These are phyloP conservation scores for Mylabris sibirica DNA, from an alignment of 2,888 invertebrate genomes.

Conservation along the genomic window DNA sequence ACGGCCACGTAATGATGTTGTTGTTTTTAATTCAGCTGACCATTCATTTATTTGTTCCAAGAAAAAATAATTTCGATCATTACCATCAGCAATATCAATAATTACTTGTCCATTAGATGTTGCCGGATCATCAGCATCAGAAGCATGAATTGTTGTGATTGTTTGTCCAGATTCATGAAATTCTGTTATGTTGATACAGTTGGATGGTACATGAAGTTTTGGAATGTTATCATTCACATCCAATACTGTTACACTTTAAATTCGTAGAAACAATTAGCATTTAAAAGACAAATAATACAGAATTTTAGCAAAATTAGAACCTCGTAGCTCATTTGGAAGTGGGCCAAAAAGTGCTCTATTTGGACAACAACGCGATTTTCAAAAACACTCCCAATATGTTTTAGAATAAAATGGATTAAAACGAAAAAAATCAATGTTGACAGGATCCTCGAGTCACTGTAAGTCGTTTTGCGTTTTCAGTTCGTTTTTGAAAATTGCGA, in stretches of 20 bases:
- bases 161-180: conserved; percentile 85
- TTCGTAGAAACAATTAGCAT: not conserved
- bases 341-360: no score
- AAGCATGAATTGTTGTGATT: conserved; percentile 77
- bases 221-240: conserved; percentile 91
- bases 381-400: no score
- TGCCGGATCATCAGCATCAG: conserved; percentile 83
- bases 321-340: no score
- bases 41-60: conserved; percentile 78
- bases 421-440: no score
- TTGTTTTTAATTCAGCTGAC: conserved; percentile 77
- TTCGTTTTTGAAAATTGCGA: no score
- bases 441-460: no score
- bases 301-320: no score
- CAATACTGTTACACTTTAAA: conserved; percentile 73
- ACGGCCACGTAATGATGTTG: conserved; percentile 76
- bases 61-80: conserved; percentile 66
- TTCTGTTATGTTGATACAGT: conserved; percentile 83
- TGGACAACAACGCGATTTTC: no score
- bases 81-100: conserved; percentile 57
- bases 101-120: conserved; percentile 78
- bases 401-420: no score
- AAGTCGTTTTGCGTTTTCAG: no score
- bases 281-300: no score
- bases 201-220: conserved; percentile 71